Evolutionary conservation across 2,888 invertebrate genomes (phyloP).

Genomic region (Diaphora mendica): DNA sequence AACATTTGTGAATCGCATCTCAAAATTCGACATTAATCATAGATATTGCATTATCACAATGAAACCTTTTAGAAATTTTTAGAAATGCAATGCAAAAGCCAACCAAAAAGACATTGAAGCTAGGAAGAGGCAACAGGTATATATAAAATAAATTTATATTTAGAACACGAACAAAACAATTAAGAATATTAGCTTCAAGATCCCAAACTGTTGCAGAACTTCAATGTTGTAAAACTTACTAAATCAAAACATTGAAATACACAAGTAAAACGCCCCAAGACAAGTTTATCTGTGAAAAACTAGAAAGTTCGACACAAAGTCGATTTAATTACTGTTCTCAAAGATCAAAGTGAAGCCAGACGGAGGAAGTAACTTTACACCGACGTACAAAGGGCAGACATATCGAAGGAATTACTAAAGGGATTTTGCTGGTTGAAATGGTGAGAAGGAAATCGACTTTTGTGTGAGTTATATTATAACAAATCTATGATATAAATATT

Average conservation of each 20-base stretch:
- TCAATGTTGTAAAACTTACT: conserved; percentile 10
- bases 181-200: not conserved
- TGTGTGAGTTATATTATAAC: no score
- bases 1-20: no score
- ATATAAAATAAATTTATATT: not conserved
- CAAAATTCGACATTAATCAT: no score
- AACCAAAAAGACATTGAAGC: not conserved
- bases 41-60: not conserved
- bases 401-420: conserved; percentile 44
- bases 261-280: conserved; percentile 30
- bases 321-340: conserved; percentile 66
- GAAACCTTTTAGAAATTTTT: no score
- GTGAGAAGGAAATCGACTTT: conserved; percentile 10
- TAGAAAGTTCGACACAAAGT: conserved; percentile 55
- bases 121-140: not conserved
- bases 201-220: conserved; percentile 9
- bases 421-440: conserved; percentile 31
- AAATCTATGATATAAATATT: no score
- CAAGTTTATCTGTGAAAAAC: conserved; percentile 48
- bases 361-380: conserved; percentile 59
- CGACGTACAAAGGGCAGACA: conserved; percentile 51
- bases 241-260: conserved; percentile 30
- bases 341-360: conserved; percentile 62
- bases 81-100: not conserved
- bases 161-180: not conserved